A percentile compares a stretch with the other conserved stretches of the same genome.
Conservation (phyloP, 2,888 invertebrate species). For the Scaptodrosophila latifasciaeformis region DNA sequence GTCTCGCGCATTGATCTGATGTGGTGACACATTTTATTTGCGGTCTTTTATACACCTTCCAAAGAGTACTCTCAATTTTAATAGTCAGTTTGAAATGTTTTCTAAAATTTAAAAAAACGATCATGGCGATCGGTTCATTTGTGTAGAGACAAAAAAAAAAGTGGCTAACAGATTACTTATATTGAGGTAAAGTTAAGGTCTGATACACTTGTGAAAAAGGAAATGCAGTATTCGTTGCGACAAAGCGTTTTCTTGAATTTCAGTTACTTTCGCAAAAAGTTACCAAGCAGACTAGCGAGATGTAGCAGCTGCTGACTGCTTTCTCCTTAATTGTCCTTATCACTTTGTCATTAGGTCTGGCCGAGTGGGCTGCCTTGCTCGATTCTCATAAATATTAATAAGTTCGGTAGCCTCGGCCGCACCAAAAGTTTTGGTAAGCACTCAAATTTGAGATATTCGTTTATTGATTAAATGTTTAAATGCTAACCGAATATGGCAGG, state of each 20-base stretch:
- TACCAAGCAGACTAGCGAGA: conserved; percentile 1
- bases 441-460: conserved; percentile 59
- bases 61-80: no score
- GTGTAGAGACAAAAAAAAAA: no score
- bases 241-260: no score
- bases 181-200: no score
- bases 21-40: conserved; percentile 60
- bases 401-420: conserved; percentile 6
- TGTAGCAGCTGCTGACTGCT: conserved; percentile 32
- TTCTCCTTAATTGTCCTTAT: conserved; percentile 68
- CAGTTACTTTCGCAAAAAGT: no score
- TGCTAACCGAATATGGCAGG: conserved; percentile 53
- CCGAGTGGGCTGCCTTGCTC: background rate
- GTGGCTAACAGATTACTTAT: no score
- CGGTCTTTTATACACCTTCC: background rate
- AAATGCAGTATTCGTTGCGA: no score
- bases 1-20: conserved; percentile 16
- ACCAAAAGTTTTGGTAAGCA: conserved; percentile 30
- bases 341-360: conserved; percentile 61
- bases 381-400: conserved; percentile 57
- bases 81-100: no score
- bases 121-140: no score
- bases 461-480: conserved; percentile 64
- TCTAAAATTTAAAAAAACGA: no score
- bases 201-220: no score